A percentile compares a stretch with the other conserved stretches of the same genome.
Conservation (phyloP, 2,113 vertebrate species). For the Cynocephalus volans region DNA sequence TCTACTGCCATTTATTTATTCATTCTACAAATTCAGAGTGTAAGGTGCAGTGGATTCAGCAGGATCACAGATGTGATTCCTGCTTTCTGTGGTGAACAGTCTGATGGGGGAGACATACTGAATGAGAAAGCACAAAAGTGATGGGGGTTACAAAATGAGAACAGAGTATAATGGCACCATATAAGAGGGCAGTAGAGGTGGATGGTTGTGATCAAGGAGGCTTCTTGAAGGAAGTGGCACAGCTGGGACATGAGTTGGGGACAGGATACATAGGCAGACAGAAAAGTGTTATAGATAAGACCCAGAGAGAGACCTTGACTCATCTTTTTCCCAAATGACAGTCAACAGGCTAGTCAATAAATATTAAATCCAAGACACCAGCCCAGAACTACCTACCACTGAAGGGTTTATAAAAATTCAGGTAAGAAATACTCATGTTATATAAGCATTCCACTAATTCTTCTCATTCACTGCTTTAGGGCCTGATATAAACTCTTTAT, state of each 20-base stretch:
- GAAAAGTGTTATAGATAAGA: not conserved
- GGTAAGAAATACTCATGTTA: slow-evolving; percentile 22
- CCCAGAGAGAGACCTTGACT: not conserved
- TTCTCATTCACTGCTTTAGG: not conserved
- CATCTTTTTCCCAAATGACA: slow-evolving; percentile 20
- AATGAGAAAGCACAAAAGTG: not conserved
- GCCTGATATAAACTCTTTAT: not conserved
- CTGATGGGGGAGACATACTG: not conserved
- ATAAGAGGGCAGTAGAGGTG: not conserved
- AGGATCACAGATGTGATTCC: not conserved
- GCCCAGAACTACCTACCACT: not conserved
- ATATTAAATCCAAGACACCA: not conserved
- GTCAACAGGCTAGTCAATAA: not conserved
- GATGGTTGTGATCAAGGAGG: not conserved
- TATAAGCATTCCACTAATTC: not conserved
- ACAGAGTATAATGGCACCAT: not conserved
- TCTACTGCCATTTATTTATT: not conserved
- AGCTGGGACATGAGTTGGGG: not conserved
- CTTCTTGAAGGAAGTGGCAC: slow-evolving; percentile 35
- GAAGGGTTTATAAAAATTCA: slow-evolving; percentile 33
- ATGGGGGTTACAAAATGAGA: not conserved
- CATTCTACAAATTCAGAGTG: not conserved
- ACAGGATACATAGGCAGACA: not conserved
- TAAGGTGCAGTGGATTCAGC: not conserved
- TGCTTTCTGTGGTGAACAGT: not conserved